A percentile compares a stretch with the other conserved stretches of the same genome.
Conservation (phyloP, 2,888 invertebrate genomes). For the Andrena fulva region DNA sequence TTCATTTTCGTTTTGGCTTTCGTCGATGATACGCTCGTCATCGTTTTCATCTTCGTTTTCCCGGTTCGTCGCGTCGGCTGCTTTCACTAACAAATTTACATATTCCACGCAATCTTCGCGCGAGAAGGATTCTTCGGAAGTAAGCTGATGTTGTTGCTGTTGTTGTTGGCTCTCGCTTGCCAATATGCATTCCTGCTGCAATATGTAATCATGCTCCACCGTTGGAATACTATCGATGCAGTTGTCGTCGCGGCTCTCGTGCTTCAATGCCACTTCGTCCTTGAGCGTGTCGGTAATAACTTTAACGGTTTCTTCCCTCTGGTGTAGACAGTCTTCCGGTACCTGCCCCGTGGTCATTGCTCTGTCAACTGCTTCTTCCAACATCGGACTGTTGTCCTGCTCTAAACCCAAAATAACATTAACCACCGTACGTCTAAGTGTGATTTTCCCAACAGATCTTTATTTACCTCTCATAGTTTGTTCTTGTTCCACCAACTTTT, state of each 20-base stretch:
- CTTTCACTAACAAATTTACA: slow-evolving; percentile 38
- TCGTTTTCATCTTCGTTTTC: not conserved
- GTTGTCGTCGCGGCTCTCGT: slow-evolving; percentile 36
- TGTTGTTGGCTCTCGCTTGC: slow-evolving; percentile 32
- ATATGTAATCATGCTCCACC: slow-evolving; percentile 77
- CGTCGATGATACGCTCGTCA: not conserved
- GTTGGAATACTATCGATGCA: slow-evolving; percentile 67
- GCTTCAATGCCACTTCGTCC: slow-evolving; percentile 44
- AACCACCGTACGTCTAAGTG: not conserved
- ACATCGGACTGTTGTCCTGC: slow-evolving; percentile 28
- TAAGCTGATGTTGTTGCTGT: slow-evolving; percentile 30
- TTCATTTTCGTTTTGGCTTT: not conserved
- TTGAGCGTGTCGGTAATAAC: not conserved
- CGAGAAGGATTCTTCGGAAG: slow-evolving; percentile 54
- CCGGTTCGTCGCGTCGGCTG: slow-evolving; percentile 25
- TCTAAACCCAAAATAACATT: slow-evolving; percentile 43
- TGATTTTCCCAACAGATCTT: not conserved
- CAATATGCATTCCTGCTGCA: slow-evolving; percentile 73
- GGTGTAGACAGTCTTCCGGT: slow-evolving; percentile 13
- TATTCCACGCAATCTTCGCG: slow-evolving; percentile 48
- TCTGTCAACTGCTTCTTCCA: slow-evolving; percentile 42
- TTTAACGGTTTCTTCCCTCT: slow-evolving; percentile 22
- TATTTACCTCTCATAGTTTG: slow-evolving; percentile 54
- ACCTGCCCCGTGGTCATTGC: slow-evolving; percentile 13
- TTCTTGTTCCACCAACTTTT: slow-evolving; percentile 74